phyloP scores from a whole-genome alignment of 2,888 invertebrate species.

The Spatulosminthurus flaviceps region DNA sequence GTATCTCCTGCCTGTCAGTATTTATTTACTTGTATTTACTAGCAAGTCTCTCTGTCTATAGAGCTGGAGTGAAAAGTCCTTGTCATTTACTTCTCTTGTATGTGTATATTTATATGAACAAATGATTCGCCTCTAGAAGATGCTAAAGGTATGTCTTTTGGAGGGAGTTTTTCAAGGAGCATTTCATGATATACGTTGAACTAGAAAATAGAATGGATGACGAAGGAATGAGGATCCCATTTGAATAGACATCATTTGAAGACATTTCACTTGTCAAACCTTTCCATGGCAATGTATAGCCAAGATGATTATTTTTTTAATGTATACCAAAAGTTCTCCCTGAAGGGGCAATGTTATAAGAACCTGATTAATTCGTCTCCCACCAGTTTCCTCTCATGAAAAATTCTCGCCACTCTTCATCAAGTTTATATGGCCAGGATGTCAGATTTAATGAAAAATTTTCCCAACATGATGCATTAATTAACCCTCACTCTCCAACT shows the following conservation, averaged over 20 bases:
- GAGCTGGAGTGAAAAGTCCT: no score
- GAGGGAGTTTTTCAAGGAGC: not conserved
- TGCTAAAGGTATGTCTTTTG: no score
- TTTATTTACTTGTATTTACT: not conserved
- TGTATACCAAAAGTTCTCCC: not conserved
- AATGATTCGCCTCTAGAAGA: no score
- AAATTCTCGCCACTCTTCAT: slow-evolving; percentile 1
- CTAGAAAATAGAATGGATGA: not conserved
- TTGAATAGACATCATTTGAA: slow-evolving; percentile 13
- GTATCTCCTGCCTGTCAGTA: not conserved
- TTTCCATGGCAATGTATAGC: no score
- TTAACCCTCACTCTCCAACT: slow-evolving; percentile 38
- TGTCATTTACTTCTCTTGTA: no score
- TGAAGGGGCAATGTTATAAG: not conserved
- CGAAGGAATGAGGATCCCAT: not conserved
- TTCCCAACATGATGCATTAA: slow-evolving; percentile 28
- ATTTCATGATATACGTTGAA: not conserved
- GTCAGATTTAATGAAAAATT: slow-evolving; percentile 10
- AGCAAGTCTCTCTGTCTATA: no score
- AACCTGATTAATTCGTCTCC: slow-evolving; percentile 14
- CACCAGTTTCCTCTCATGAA: not conserved
- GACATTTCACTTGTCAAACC: not conserved
- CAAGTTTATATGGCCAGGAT: slow-evolving; percentile 13
- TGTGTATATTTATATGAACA: no score
- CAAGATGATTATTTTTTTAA: not conserved